A percentile compares a stretch with the other conserved stretches of the same genome.
phyloP scores from a whole-genome alignment of 2,797 vertebrate genomes.

The Mycteria americana region DNA sequence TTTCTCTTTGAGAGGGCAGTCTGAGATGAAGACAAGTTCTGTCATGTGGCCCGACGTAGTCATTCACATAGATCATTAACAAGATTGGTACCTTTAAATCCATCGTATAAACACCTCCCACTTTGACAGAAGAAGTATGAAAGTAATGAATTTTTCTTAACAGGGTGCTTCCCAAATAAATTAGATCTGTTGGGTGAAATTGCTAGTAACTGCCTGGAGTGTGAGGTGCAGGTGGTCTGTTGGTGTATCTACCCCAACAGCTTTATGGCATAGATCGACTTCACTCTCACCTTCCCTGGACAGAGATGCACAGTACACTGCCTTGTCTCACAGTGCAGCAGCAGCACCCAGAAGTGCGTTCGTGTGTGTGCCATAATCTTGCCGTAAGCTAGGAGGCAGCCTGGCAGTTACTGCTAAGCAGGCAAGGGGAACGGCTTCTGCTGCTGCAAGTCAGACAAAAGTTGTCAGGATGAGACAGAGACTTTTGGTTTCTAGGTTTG shows the following conservation, averaged over 20 bases:
- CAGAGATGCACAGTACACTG: accelerated
- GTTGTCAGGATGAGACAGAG: background rate
- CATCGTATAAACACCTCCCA: background rate
- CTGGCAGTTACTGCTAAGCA: background rate
- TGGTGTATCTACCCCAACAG: background rate
- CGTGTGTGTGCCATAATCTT: background rate
- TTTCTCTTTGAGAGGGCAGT: background rate
- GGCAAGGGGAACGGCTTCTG: background rate
- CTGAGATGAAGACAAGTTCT: background rate
- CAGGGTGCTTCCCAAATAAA: background rate
- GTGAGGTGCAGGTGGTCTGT: background rate
- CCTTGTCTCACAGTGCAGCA: background rate
- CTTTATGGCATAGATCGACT: accelerated
- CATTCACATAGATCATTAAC: background rate
- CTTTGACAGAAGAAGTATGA: background rate
- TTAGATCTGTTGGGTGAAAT: background rate
- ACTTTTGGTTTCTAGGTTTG: background rate
- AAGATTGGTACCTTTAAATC: background rate
- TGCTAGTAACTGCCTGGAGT: background rate
- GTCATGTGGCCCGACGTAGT: background rate
- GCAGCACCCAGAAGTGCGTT: accelerated
- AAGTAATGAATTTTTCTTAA: background rate
- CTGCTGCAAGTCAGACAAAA: background rate
- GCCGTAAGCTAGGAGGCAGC: background rate
- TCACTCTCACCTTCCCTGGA: background rate